A percentile compares a stretch with the other conserved stretches of the same genome.
phyloP scores from a whole-genome alignment of 2,113 vertebrate genomes.

The Seriola aureovittata region DNA sequence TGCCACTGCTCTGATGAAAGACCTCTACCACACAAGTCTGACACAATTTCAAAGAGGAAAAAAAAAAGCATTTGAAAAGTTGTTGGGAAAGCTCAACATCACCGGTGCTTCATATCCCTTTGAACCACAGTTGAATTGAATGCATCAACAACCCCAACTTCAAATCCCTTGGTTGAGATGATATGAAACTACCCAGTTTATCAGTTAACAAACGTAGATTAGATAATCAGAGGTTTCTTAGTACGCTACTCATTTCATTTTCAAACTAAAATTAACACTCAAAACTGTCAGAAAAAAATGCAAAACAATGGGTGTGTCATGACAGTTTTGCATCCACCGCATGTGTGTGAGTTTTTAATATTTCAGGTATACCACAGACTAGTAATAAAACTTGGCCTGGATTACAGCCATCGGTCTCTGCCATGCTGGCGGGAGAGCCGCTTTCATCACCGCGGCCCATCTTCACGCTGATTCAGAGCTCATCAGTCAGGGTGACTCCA shows the following conservation, averaged over 20 bases:
- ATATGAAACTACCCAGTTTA: background rate
- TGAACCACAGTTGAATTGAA: conserved; percentile 13
- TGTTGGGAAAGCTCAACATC: conserved; percentile 16
- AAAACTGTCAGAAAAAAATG: background rate
- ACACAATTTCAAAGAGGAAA: conserved; percentile 21
- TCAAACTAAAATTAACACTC: background rate
- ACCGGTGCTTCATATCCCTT: background rate
- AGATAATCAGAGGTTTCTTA: background rate
- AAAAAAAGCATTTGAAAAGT: conserved; percentile 3
- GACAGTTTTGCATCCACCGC: conserved; percentile 7
- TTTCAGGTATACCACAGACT: conserved; percentile 29
- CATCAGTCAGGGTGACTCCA: conserved; percentile 69
- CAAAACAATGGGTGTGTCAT: background rate
- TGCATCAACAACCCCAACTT: conserved; percentile 23
- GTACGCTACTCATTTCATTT: background rate
- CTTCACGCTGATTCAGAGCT: conserved; percentile 63
- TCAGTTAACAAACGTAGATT: background rate
- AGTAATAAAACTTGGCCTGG: conserved; percentile 46
- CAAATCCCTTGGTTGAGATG: background rate
- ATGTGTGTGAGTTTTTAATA: background rate
- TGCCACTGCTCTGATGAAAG: conserved; percentile 58
- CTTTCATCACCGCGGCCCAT: conserved; percentile 56
- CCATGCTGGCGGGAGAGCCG: conserved; percentile 28
- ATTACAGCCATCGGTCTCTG: conserved; percentile 28
- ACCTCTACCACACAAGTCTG: conserved; percentile 15